phyloP scores from a whole-genome alignment of 2,797 vertebrate genomes.

The Salarias fasciatus region DNA sequence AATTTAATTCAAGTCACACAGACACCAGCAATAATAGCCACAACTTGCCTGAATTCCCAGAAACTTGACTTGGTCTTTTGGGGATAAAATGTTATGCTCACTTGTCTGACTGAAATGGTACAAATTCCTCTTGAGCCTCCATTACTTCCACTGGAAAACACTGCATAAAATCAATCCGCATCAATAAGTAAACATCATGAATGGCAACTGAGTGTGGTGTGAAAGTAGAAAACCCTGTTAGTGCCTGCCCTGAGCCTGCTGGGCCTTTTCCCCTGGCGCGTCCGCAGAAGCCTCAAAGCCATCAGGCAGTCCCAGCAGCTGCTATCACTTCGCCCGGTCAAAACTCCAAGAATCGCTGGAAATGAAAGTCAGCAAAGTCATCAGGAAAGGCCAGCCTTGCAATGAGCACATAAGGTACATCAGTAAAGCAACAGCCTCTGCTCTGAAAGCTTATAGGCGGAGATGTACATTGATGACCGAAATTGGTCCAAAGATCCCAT shows the following conservation, averaged over 20 bases:
- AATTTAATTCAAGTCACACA: too few relatives aligned
- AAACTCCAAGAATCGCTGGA: slow-evolving; percentile 1
- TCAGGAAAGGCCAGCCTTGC: neutral
- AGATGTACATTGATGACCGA: neutral
- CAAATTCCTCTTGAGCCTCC: slow-evolving; percentile 16
- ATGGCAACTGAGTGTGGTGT: slow-evolving; percentile 33
- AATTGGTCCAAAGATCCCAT: neutral
- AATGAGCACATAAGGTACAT: slow-evolving; percentile 1
- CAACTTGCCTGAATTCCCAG: neutral
- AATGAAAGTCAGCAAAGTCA: neutral
- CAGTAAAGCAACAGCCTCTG: neutral
- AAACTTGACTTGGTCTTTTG: neutral
- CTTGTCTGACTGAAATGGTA: slow-evolving; percentile 9
- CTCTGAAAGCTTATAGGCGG: neutral
- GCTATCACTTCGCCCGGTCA: neutral
- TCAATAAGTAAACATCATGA: slow-evolving; percentile 48
- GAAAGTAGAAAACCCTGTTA: slow-evolving; percentile 55
- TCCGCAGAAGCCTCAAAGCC: slow-evolving; percentile 10
- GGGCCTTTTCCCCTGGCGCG: slow-evolving; percentile 14
- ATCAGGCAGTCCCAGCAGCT: slow-evolving; percentile 23
- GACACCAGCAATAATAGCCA: too few relatives aligned
- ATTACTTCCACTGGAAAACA: slow-evolving; percentile 31
- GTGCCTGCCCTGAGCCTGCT: slow-evolving; percentile 17
- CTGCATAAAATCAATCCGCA: slow-evolving; percentile 37
- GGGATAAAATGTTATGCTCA: slow-evolving; percentile 6